Conservation (phyloP, 2,113 vertebrate species). For the Seriola dumerili region DNA sequence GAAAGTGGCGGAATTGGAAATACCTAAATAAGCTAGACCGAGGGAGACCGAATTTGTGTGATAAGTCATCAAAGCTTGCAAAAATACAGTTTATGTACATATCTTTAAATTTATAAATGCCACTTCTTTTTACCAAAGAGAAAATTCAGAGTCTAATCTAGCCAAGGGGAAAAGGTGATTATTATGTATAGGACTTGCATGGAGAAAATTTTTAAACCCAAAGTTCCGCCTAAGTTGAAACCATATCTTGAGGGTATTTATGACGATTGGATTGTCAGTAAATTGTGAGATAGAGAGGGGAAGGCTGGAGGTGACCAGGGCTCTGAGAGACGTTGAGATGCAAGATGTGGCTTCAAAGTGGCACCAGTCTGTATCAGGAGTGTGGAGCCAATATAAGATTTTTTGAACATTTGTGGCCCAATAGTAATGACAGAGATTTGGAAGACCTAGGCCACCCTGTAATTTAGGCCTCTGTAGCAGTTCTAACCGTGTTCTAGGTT, state of each 20-base stretch:
- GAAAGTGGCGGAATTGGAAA: constrained; percentile 8
- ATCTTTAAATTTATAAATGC: neutral
- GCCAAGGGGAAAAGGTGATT: neutral
- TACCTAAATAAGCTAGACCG: neutral
- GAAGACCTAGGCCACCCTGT: neutral
- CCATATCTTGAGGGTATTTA: neutral
- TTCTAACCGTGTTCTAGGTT: neutral
- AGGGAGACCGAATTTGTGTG: too few species aligned
- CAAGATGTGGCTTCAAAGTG: constrained; percentile 9
- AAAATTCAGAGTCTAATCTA: neutral
- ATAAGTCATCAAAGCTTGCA: too few species aligned
- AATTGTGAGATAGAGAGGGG: neutral
- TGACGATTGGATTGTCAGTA: neutral
- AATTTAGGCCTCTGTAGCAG: neutral
- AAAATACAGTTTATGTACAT: too few species aligned
- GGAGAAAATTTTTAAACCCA: neutral
- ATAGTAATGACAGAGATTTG: neutral
- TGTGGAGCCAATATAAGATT: neutral
- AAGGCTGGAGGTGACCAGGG: neutral
- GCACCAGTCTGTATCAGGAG: neutral
- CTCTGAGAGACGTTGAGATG: neutral
- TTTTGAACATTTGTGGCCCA: constrained; percentile 3
- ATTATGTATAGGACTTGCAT: neutral
- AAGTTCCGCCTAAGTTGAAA: neutral
- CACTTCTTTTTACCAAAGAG: neutral